These are phyloP conservation scores for Plagodis pulveraria DNA, from an alignment of 2,888 invertebrate species.

Conservation along the genomic window DNA sequence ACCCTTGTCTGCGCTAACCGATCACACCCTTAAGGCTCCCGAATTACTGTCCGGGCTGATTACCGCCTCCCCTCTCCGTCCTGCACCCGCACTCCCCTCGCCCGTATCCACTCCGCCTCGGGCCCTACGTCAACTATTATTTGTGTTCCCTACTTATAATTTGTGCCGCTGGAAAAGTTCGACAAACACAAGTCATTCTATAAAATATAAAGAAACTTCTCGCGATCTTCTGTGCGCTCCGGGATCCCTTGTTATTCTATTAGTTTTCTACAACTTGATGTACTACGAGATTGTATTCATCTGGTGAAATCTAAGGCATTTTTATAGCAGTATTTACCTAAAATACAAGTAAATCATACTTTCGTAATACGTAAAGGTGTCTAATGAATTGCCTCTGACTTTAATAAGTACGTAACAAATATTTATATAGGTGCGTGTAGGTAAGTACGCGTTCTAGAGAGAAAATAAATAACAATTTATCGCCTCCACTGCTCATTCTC, in stretches of 20 bases:
- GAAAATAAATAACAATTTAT: slow-evolving; percentile 77
- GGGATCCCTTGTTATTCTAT: slow-evolving; percentile 71
- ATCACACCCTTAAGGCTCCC: slow-evolving; percentile 83
- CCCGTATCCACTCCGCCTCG: slow-evolving; percentile 53
- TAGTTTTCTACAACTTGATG: slow-evolving; percentile 53
- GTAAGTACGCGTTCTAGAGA: slow-evolving; percentile 47
- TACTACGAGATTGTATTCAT: slow-evolving; percentile 56
- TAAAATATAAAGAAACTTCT: slow-evolving; percentile 77
- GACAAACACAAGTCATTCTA: slow-evolving; percentile 76
- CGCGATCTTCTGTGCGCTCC: slow-evolving; percentile 64
- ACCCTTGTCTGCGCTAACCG: slow-evolving; percentile 82
- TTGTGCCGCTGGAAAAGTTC: slow-evolving; percentile 76
- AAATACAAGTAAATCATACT: slow-evolving; percentile 53
- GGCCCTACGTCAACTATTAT: slow-evolving; percentile 79
- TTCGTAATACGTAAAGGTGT: slow-evolving; percentile 62
- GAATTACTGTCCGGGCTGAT: slow-evolving; percentile 83
- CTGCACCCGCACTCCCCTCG: slow-evolving; percentile 39
- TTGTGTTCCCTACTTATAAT: slow-evolving; percentile 82
- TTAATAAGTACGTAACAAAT: slow-evolving; percentile 67
- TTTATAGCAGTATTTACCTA: background rate
- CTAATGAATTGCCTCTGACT: slow-evolving; percentile 68
- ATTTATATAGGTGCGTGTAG: slow-evolving; percentile 61
- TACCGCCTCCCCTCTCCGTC: slow-evolving; percentile 63
- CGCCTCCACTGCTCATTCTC: slow-evolving; percentile 66
- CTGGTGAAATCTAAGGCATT: slow-evolving; percentile 39